These are phyloP conservation scores for Drosophila conformis DNA, from an alignment of 2,888 invertebrate genomes.

Conservation along the genomic window DNA sequence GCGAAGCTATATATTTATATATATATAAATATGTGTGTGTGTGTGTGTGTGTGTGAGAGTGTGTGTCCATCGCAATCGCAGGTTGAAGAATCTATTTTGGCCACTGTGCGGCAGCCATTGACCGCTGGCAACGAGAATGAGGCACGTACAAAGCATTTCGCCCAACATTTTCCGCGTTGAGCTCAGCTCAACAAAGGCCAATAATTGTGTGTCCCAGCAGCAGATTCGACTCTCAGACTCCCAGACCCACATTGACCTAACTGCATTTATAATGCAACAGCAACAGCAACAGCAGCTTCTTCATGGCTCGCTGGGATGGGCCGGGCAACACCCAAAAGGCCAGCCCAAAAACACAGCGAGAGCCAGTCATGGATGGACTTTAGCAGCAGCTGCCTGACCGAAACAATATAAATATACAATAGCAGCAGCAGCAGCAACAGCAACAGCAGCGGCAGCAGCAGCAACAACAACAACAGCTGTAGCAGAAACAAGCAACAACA, in stretches of 20 bases:
- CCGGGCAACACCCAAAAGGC: constrained; percentile 76
- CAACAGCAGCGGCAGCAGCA: constrained; percentile 21
- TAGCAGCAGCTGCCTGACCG: constrained; percentile 65
- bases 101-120: constrained; percentile 73
- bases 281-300: constrained; percentile 53
- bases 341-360: constrained; percentile 51
- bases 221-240: constrained; percentile 50
- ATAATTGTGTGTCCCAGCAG: constrained; percentile 57
- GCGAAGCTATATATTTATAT: constrained; percentile 25
- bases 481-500: constrained; percentile 9
- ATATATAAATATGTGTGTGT: neutral
- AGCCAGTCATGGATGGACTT: constrained; percentile 53
- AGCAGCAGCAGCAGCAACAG: constrained; percentile 28
- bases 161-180: constrained; percentile 69
- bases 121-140: constrained; percentile 47
- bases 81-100: constrained; percentile 75
- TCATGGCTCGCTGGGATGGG: constrained; percentile 75
- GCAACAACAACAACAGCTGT: neutral
- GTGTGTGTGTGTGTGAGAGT: neutral
- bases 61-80: constrained; percentile 53
- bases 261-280: constrained; percentile 73
- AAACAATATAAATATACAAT: constrained; percentile 52
- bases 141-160: constrained; percentile 80
- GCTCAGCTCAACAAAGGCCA: constrained; percentile 58
- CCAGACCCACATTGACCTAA: constrained; percentile 59